Base-by-base conservation (phyloP, 2,888 invertebrate genomes). In the Oasisia sp. region DNA sequence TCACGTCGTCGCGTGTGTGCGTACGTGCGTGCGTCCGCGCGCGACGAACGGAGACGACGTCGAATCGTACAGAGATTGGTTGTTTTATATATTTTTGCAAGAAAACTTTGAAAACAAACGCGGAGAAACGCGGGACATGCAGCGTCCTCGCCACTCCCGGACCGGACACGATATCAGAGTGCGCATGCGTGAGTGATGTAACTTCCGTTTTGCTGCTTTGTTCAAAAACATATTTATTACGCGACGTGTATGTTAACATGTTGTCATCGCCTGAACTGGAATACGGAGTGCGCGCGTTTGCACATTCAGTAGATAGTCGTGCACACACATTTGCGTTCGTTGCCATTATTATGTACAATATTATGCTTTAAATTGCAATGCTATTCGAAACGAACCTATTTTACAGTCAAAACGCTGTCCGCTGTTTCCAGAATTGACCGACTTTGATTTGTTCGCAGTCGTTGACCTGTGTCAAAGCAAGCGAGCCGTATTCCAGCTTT, bases 1-100 rank as follows among this genome's bases (percentile, higher is more conserved):
- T 19, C 74, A 74, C n/a, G 74, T n/a, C 27, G 74, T 74, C 74
- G n/a, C 74, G 38, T 38, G 38, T 4, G 38, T 38, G 4, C 38
- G 38, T 38, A 38, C 38, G 38, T 38, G 38, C 38, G 38, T 38
- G 38, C 38, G 38, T 38, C 38, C 38, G 4, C 38, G 38, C 38
- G 38, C 38, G 19, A 27, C 14, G 27, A n/a, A 74, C 27, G 27
- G 74, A 74, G 27, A n/a, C 7, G 74, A 74, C n/a, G 74, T 74
- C 74, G 2, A 74, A 74, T 74, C 74, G 74, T 74, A 74, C 74
- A 74, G 74, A 74, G 74, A 74, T 74, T 74, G 74, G 74, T 74
- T 74, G 74, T 74, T 74, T 74, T 74, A 74, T 74, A 74, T 74
- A 74, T 74, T 74, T 74, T 74, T 74, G 74, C 74, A 74, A 74